Percentiles rank a stretch among this genome's conserved stretches.
Evolutionary conservation across 2,113 vertebrate species (phyloP).

Genomic region (Nothoprocta perdicaria): DNA sequence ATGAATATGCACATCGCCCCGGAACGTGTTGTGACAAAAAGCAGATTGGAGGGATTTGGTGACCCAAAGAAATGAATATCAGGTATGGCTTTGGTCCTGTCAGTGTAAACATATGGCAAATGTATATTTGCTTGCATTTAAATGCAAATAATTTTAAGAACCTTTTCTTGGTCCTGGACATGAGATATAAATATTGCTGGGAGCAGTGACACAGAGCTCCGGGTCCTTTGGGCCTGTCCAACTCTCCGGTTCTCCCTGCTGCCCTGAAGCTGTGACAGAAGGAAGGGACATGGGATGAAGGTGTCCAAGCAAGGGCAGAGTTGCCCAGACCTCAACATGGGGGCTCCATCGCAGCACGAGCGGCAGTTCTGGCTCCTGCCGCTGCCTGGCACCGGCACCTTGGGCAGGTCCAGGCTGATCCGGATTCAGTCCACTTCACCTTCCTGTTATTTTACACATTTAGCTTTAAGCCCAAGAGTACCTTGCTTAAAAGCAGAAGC

Average conservation of each 20-base stretch:
- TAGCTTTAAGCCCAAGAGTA: neutral
- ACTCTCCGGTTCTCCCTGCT: neutral
- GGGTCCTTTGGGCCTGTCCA: neutral
- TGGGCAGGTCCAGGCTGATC: neutral
- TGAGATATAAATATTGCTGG: neutral
- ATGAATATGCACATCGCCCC: neutral
- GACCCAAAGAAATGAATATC: neutral
- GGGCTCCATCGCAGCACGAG: neutral
- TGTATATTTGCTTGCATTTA: neutral
- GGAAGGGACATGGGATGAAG: neutral
- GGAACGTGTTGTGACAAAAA: neutral
- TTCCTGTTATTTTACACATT: neutral
- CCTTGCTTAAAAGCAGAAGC: neutral
- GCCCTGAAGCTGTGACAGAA: neutral
- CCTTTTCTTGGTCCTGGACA: neutral
- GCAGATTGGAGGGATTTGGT: neutral
- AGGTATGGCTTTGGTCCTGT: neutral
- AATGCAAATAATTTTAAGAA: neutral
- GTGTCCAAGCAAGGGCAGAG: neutral
- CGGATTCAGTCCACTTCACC: neutral
- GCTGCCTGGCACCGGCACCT: neutral
- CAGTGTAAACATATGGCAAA: neutral
- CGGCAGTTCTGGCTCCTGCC: neutral
- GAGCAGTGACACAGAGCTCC: neutral
- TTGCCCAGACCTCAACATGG: neutral